Evolutionary conservation across 2,797 vertebrate species (phyloP).

Genomic region (Glyptemys insculpta): DNA sequence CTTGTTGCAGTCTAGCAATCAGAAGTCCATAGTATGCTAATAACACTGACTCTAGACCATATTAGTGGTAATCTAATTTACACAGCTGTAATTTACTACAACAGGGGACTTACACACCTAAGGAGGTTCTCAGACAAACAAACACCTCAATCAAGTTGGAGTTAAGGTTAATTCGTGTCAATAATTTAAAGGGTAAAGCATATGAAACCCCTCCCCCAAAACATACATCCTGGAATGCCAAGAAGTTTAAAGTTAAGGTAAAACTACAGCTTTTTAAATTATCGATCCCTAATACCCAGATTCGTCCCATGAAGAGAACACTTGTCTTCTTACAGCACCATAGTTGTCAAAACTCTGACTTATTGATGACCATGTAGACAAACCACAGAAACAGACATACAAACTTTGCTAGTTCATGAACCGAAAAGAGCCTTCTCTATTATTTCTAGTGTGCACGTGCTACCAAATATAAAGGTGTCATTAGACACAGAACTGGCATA

Average conservation of each 20-base stretch:
- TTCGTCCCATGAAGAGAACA: neutral
- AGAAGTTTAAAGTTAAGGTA: neutral
- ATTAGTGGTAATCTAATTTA: too few relatives aligned
- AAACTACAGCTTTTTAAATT: neutral
- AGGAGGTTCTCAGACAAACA: neutral
- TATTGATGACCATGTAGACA: neutral
- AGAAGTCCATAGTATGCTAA: rapidly evolving
- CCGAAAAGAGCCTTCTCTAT: neutral
- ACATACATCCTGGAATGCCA: neutral
- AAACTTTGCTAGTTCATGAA: neutral
- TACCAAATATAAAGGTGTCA: neutral
- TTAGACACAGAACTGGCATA: neutral
- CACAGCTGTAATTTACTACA: rapidly evolving
- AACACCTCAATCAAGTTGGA: neutral
- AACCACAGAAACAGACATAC: neutral
- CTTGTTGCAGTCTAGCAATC: neutral
- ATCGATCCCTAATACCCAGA: neutral
- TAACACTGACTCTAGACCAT: too few relatives aligned
- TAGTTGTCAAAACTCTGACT: neutral
- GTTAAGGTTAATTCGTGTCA: neutral
- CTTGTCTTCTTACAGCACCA: neutral
- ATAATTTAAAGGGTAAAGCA: neutral
- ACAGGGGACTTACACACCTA: neutral
- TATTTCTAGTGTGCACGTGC: neutral
- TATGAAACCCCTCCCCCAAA: neutral